These are phyloP conservation scores for Andinoacara biseriatus DNA, from an alignment of 2,113 vertebrate genomes.

Conservation along the genomic window DNA sequence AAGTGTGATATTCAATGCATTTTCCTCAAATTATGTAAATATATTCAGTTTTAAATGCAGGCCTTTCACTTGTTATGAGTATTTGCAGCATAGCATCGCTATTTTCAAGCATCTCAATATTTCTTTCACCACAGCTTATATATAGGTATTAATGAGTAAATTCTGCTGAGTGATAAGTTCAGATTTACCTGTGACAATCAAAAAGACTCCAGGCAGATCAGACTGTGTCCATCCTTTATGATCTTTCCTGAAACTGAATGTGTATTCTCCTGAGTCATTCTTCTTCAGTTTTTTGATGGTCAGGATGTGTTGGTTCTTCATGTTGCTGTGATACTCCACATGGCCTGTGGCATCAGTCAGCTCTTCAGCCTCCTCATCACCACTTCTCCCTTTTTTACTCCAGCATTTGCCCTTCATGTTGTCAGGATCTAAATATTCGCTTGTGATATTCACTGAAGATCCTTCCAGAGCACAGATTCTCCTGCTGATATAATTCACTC, in stretches of 20 bases:
- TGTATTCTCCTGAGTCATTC: constrained; percentile 16
- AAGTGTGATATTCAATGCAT: too few species aligned
- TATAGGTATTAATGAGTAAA: too few species aligned
- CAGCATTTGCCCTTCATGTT: neutral
- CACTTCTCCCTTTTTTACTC: neutral
- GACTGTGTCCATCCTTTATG: neutral
- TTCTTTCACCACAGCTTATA: too few species aligned
- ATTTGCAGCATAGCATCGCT: too few species aligned
- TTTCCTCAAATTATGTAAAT: too few species aligned
- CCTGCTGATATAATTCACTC: neutral
- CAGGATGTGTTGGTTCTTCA: neutral
- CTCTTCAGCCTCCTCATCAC: too few species aligned
- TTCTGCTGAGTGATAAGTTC: too few species aligned
- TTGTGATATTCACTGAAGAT: neutral
- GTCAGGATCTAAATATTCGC: neutral
- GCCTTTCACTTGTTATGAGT: too few species aligned
- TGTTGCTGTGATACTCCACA: neutral
- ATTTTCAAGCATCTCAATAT: neutral
- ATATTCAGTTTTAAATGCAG: too few species aligned
- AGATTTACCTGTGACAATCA: constrained; percentile 20
- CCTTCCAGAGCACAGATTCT: neutral
- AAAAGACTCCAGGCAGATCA: neutral
- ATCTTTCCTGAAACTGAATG: neutral
- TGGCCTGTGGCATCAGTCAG: accelerated
- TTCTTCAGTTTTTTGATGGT: neutral